A percentile compares a stretch with the other conserved stretches of the same genome.
phyloP scores from a whole-genome alignment of 2,113 vertebrate species.

The Merops nubicus region DNA sequence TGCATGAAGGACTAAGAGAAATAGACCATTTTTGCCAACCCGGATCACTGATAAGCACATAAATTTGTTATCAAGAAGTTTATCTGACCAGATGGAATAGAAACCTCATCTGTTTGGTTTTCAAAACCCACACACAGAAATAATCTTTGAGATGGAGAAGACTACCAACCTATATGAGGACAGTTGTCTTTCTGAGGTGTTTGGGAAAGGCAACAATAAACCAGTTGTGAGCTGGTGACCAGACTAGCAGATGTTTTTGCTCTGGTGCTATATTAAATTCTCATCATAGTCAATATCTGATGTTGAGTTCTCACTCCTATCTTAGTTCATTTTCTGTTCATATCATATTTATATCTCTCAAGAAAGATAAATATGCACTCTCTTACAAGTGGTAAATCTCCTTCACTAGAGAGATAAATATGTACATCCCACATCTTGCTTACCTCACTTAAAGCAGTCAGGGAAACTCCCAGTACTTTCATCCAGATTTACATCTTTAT shows the following conservation, averaged over 20 bases:
- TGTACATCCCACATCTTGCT: neutral
- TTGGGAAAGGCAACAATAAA: neutral
- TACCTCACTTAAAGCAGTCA: neutral
- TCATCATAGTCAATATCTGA: neutral
- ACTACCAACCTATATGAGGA: neutral
- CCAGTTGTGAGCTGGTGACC: neutral
- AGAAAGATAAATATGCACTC: neutral
- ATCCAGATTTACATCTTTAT: neutral
- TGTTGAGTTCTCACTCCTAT: neutral
- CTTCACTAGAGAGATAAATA: neutral
- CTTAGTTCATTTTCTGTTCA: neutral
- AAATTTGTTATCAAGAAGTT: neutral
- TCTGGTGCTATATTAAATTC: neutral
- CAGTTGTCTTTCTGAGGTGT: neutral
- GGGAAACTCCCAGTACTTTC: neutral
- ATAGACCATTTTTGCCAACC: neutral
- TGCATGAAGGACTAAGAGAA: neutral
- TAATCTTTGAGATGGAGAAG: neutral
- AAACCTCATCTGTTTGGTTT: neutral
- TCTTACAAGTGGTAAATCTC: neutral
- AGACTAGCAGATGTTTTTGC: neutral
- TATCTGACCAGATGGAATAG: neutral
- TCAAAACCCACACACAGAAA: neutral
- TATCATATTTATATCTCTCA: neutral
- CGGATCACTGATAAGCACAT: neutral